Conservation (phyloP, 2,113 vertebrate genomes). For the Anser cygnoides region DNA sequence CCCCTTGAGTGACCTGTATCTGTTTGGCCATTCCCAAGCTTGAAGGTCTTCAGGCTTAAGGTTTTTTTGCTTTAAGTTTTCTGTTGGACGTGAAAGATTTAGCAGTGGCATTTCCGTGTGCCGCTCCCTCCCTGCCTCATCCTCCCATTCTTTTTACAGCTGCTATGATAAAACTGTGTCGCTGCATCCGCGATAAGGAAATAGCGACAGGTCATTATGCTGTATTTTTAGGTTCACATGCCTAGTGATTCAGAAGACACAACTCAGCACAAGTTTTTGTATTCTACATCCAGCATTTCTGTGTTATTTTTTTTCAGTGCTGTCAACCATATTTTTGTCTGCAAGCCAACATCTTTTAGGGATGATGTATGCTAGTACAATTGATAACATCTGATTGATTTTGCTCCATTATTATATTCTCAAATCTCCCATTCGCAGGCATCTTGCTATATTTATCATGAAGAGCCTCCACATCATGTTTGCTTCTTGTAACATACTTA, state of each 20-base stretch:
- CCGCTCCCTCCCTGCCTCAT: not conserved
- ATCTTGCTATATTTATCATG: not conserved
- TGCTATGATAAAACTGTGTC: not conserved
- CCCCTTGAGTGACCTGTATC: slow-evolving; percentile 45
- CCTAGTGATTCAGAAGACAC: not conserved
- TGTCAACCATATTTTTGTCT: not conserved
- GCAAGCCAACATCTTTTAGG: not conserved
- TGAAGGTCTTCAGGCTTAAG: slow-evolving; percentile 55
- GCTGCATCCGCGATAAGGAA: fast-evolving
- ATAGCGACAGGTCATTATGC: fast-evolving
- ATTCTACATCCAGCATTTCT: not conserved
- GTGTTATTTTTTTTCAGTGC: not conserved
- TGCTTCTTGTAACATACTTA: not conserved
- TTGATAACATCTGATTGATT: not conserved
- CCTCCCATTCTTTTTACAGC: not conserved
- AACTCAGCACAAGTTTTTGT: not conserved
- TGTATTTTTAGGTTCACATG: not conserved
- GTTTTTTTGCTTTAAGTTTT: slow-evolving; percentile 34
- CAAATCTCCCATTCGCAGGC: not conserved
- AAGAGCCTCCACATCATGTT: not conserved
- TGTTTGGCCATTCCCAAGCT: slow-evolving; percentile 12
- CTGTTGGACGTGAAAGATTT: slow-evolving; percentile 42
- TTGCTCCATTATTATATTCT: not conserved
- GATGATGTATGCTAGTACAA: not conserved
- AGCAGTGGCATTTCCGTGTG: slow-evolving; percentile 7